phyloP scores from a whole-genome alignment of 2,113 vertebrate species.

The Tetraodon nigroviridis region DNA sequence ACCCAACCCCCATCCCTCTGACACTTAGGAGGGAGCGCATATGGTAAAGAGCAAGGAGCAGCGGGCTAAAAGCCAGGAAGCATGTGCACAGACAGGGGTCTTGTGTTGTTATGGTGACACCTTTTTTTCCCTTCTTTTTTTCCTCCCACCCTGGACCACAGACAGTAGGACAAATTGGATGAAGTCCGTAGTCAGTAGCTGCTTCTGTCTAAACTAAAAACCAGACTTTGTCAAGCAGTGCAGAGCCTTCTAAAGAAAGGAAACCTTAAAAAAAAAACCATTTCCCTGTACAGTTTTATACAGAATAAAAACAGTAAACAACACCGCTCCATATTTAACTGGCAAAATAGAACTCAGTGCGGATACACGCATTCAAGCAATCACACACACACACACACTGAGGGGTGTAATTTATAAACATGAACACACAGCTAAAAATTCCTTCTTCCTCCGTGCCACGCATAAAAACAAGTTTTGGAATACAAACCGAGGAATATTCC shows the following conservation, averaged over 20 bases:
- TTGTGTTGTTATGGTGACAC: constrained; percentile 35
- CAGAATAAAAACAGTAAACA: constrained; percentile 62
- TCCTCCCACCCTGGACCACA: constrained; percentile 23
- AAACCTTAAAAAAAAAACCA: constrained; percentile 36
- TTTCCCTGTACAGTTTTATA: constrained; percentile 59
- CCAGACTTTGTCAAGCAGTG: constrained; percentile 10
- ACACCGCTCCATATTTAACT: constrained; percentile 56
- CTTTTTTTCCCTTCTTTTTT: constrained; percentile 25
- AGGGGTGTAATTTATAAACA: no score
- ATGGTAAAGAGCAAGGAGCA: constrained; percentile 52
- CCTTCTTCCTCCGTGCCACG: neutral
- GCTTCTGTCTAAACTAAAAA: constrained; percentile 33
- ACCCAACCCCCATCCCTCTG: constrained; percentile 15
- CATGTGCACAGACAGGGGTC: constrained; percentile 61
- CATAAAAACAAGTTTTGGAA: constrained; percentile 51
- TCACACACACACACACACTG: constrained; percentile 7
- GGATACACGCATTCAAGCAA: constrained; percentile 39
- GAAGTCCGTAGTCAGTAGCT: constrained; percentile 31
- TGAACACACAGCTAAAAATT: no score
- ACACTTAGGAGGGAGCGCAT: constrained; percentile 55
- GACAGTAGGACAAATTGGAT: constrained; percentile 13
- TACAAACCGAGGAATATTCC: constrained; percentile 49
- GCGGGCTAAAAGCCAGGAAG: constrained; percentile 62
- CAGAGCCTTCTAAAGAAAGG: constrained; percentile 47
- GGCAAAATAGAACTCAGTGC: constrained; percentile 60